These are phyloP conservation scores for Sinocyclocheilus maitianheensis DNA, from an alignment of 2,113 vertebrate genomes.

Conservation along the genomic window DNA sequence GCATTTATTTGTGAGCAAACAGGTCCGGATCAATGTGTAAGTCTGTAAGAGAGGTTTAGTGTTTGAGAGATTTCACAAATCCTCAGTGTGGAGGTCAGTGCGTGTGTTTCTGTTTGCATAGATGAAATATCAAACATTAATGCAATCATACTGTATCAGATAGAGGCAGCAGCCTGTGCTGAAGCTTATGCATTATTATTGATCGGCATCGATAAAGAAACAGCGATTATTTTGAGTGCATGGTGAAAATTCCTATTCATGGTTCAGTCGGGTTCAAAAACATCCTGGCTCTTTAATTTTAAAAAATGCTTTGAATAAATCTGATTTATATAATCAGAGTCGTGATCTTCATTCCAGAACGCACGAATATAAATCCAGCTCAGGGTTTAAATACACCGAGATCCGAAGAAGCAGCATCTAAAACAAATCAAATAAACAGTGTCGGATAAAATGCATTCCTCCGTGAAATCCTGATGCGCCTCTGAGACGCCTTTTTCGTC, in stretches of 20 bases:
- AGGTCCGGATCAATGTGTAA: slow-evolving; percentile 29
- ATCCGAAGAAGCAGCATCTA: background rate
- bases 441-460: background rate
- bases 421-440: background rate
- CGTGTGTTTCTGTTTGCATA: slow-evolving; percentile 4
- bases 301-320: background rate
- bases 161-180: background rate
- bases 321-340: background rate
- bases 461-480: background rate
- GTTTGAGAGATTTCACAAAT: slow-evolving; percentile 30
- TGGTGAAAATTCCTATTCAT: background rate
- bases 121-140: slow-evolving; percentile 29
- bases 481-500: background rate
- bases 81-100: background rate
- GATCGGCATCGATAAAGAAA: background rate
- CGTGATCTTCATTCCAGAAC: background rate
- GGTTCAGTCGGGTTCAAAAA: background rate
- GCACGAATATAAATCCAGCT: background rate
- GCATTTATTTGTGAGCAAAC: slow-evolving; percentile 41
- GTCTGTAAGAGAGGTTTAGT: slow-evolving; percentile 26
- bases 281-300: background rate
- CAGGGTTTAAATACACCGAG: background rate
- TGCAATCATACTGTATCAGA: slow-evolving; percentile 5
- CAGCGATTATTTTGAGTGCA: background rate
- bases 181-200: background rate